Conservation (phyloP, 2,888 invertebrate genomes). For the Drosophila subsilvestris region DNA sequence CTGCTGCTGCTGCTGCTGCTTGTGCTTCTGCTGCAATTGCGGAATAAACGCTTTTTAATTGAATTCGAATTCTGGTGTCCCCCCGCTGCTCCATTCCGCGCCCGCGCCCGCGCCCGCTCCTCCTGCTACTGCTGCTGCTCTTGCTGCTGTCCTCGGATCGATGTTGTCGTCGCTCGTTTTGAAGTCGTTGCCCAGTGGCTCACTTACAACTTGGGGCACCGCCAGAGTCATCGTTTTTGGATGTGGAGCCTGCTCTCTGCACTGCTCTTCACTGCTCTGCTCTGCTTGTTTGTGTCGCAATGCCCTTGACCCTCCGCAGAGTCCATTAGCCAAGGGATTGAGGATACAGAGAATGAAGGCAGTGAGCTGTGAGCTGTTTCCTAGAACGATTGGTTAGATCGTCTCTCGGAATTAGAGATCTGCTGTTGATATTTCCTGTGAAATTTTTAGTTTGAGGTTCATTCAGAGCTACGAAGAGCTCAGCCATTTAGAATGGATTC, state of each 20-base stretch:
- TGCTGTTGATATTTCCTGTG: too few relatives aligned
- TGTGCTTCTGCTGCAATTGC: conserved; percentile 62
- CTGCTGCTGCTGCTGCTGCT: not conserved
- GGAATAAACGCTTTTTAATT: conserved; percentile 80
- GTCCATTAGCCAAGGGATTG: conserved; percentile 14
- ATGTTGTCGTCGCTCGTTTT: conserved; percentile 62
- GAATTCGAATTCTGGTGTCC: conserved; percentile 73
- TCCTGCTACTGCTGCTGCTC: conserved; percentile 34
- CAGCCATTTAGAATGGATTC: too few relatives aligned
- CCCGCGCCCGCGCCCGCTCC: too few relatives aligned
- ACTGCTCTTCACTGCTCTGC: conserved; percentile 30
- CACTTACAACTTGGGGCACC: conserved; percentile 74
- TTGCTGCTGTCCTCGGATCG: conserved; percentile 69
- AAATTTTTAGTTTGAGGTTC: too few relatives aligned
- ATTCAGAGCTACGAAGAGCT: too few relatives aligned
- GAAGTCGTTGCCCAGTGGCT: conserved; percentile 74
- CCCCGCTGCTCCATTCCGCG: not conserved
- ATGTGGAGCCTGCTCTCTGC: conserved; percentile 17
- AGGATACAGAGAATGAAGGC: not conserved
- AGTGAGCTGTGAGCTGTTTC: not conserved
- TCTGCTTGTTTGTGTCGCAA: conserved; percentile 57
- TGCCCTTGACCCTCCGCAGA: conserved; percentile 1
- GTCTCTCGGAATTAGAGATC: too few relatives aligned
- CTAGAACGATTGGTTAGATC: not conserved
- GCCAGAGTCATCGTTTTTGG: conserved; percentile 71